Percentiles rank a stretch among this genome's conserved stretches.
These are phyloP conservation scores for Drosophila testacea DNA, from an alignment of 2,888 invertebrate genomes.

Conservation along the genomic window DNA sequence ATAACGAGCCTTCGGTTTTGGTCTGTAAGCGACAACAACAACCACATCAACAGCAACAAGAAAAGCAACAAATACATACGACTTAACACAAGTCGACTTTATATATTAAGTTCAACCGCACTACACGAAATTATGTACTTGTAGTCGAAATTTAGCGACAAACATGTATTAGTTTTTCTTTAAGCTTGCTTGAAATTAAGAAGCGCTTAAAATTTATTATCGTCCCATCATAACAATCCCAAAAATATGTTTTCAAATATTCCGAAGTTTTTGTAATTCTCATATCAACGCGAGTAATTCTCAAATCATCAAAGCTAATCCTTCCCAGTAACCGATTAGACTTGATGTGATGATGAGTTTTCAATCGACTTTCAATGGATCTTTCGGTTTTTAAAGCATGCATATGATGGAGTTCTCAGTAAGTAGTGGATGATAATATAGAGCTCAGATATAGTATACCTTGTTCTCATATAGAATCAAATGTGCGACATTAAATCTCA, in stretches of 20 bases:
- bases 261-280: neutral
- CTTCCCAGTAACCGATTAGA: neutral
- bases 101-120: slow-evolving; percentile 30
- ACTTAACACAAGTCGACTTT: slow-evolving; percentile 15
- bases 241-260: slow-evolving; percentile 9
- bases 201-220: slow-evolving; percentile 11
- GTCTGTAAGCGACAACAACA: slow-evolving; percentile 61
- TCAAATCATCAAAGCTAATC: neutral
- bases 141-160: slow-evolving; percentile 28
- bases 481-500: slow-evolving; percentile 25
- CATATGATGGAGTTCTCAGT: neutral
- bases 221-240: neutral
- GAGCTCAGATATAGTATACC: neutral
- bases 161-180: slow-evolving; percentile 18
- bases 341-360: neutral
- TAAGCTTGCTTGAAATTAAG: slow-evolving; percentile 6
- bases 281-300: neutral
- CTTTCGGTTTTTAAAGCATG: neutral
- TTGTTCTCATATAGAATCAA: slow-evolving; percentile 45
- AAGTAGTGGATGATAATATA: neutral
- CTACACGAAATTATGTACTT: slow-evolving; percentile 15
- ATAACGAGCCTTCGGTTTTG: slow-evolving; percentile 81
- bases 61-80: slow-evolving; percentile 28
- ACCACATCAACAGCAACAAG: slow-evolving; percentile 30
- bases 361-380: neutral